Base-by-base conservation (phyloP, 2,797 vertebrate species). In the Acanthurus tractus region DNA sequence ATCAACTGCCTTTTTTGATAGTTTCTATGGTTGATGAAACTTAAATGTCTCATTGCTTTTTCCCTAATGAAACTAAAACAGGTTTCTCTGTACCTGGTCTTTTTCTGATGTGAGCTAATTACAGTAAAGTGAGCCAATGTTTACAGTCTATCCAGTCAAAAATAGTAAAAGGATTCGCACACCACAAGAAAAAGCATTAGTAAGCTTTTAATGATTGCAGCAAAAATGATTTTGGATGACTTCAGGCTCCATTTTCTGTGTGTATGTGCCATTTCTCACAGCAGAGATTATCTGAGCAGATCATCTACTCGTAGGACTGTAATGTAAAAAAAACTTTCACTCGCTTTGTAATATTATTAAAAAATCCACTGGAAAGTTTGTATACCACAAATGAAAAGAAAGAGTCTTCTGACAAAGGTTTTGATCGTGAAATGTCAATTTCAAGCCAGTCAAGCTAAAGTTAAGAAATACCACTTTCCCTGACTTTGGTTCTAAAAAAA, bases 21-120 rank as follows among this genome's bases (percentile, higher is more conserved):
- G 52, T 86, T 79, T 86, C 62, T 22, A 50, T 76, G 1, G 54
- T 59, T 78, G 29, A 4, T 0, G 38, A 18, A 83, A 45, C 34
- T 57, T 81, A n/a, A 29, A 62, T 74, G 74, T 74, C 56, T 85
- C 74, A 78, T 68, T 29, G 10, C 36, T 82, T 86, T 88, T 74
- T 61, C 56, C 64, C 23, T 49, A 12, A 54, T 42, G 29, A 87
- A 84, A 80, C 70, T 6, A 38, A 70, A 72, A 63, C 20, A 20
- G 23, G 17, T 70, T 64, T 62, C 6, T 38, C 42, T 59, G 15
- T n/a, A 14, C 7, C 4, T 46, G 22, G 40, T 68, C 15, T 70
- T 65, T 79, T 74, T 78, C 4, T 71, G 5, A 52, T 58, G 17
- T 50, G 1, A 67, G 18, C 54, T 53, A 17, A 44, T 22, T 72